A percentile compares a stretch with the other conserved stretches of the same genome.
Evolutionary conservation across 2,113 vertebrate genomes (phyloP).

Genomic region (Gallinago media): DNA sequence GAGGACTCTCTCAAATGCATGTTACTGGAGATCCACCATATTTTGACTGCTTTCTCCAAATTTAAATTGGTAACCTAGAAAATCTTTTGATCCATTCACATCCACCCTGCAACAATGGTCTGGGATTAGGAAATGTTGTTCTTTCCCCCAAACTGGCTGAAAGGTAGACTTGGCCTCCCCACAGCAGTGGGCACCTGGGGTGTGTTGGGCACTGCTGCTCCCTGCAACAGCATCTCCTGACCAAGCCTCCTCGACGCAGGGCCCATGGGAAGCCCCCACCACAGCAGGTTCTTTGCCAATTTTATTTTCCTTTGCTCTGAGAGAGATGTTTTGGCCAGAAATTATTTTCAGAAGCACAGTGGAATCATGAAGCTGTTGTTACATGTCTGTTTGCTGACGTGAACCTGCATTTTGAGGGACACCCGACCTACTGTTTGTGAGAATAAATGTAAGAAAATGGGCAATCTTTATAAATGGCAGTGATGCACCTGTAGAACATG

Average conservation of each 20-base stretch:
- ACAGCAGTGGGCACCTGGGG: neutral
- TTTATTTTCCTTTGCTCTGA: neutral
- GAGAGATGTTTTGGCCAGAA: neutral
- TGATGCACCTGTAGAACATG: neutral
- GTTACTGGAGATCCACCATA: neutral
- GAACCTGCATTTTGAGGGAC: neutral
- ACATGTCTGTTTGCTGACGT: accelerated
- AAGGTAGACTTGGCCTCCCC: neutral
- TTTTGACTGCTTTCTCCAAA: neutral
- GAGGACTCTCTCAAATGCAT: neutral
- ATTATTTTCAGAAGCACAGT: neutral
- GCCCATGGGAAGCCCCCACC: accelerated
- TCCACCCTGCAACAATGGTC: neutral
- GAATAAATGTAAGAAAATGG: neutral
- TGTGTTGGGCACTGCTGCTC: neutral
- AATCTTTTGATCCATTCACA: accelerated
- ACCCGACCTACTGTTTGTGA: accelerated
- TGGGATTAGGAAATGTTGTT: neutral
- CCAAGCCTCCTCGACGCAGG: accelerated
- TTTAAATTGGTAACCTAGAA: neutral
- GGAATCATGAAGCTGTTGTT: neutral
- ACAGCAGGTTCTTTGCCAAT: neutral
- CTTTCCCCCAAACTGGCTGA: neutral
- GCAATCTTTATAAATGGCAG: neutral
- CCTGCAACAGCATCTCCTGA: neutral